phyloP scores from a whole-genome alignment of 2,113 vertebrate genomes.

The Anseranas semipalmata region DNA sequence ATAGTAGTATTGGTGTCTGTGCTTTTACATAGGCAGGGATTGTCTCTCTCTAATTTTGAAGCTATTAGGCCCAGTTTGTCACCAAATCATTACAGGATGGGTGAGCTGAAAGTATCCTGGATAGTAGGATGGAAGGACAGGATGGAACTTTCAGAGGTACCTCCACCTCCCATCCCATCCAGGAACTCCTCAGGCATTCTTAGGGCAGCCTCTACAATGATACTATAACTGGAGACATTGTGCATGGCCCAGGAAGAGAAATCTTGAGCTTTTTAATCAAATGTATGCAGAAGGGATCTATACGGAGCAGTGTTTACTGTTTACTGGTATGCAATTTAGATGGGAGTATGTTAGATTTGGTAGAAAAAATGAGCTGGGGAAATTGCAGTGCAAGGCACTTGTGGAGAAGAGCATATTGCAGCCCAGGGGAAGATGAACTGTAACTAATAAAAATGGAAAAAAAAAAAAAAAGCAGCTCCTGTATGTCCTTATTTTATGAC shows the following conservation, averaged over 20 bases:
- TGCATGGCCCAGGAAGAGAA: background rate
- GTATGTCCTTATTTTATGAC: background rate
- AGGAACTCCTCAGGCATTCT: background rate
- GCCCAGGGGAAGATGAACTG: background rate
- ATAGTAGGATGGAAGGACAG: background rate
- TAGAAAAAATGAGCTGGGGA: background rate
- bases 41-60: background rate
- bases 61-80: background rate
- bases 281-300: background rate
- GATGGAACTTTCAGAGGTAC: background rate
- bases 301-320: background rate
- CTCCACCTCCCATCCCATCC: background rate
- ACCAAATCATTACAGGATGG: background rate
- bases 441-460: background rate
- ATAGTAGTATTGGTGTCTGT: fast-evolving
- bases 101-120: background rate
- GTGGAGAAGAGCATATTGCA: background rate
- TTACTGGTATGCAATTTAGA: background rate
- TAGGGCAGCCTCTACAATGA: background rate
- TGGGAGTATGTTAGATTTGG: background rate
- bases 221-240: background rate
- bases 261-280: background rate
- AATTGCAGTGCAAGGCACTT: background rate
- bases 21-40: background rate
- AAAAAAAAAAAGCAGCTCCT: fast-evolving